A percentile compares a stretch with the other conserved stretches of the same genome.
Evolutionary conservation across 35 echinoderm and acorn worm species (phyloP).

Genomic region (Stichopus chloronotus): DNA sequence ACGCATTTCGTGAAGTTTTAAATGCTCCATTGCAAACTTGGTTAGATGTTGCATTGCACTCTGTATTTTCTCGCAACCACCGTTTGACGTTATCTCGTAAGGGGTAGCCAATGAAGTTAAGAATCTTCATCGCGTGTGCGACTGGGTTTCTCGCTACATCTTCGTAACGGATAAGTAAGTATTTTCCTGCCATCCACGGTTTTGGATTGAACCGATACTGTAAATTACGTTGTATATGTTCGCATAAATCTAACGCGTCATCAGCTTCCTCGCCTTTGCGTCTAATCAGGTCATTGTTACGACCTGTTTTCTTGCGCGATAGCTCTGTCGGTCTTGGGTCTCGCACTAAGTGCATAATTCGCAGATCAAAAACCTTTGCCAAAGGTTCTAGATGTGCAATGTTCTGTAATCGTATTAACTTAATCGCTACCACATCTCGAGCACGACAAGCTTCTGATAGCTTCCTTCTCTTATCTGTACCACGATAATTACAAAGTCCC

Average conservation of each 20-base stretch:
- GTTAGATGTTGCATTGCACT: not conserved
- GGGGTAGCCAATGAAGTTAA: conserved; percentile 25
- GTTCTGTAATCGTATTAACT: conserved; percentile 48
- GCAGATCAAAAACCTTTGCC: not conserved
- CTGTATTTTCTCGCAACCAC: conserved; percentile 36
- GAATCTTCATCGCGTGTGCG: conserved; percentile 8
- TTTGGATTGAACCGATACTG: conserved; percentile 21
- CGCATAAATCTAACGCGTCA: conserved; percentile 45
- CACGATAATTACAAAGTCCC: not conserved
- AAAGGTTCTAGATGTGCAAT: conserved; percentile 20
- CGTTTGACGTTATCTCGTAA: not conserved
- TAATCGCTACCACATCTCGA: conserved; percentile 26
- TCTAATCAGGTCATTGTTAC: conserved; percentile 8
- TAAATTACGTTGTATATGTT: conserved; percentile 27
- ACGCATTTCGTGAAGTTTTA: conserved; percentile 17
- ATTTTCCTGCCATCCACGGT: conserved; percentile 52
- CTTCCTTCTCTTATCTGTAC: not conserved
- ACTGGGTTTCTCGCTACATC: conserved; percentile 42
- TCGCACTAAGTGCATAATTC: conserved; percentile 55
- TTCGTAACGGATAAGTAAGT: conserved; percentile 59
- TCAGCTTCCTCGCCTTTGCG: not conserved
- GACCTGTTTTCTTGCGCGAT: not conserved
- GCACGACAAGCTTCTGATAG: not conserved
- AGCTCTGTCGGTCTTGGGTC: conserved; percentile 48
- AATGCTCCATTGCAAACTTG: not conserved